A percentile compares a stretch with the other conserved stretches of the same genome.
Evolutionary conservation across 2,888 invertebrate genomes (phyloP).

Genomic region (Nymphalis c-album): DNA sequence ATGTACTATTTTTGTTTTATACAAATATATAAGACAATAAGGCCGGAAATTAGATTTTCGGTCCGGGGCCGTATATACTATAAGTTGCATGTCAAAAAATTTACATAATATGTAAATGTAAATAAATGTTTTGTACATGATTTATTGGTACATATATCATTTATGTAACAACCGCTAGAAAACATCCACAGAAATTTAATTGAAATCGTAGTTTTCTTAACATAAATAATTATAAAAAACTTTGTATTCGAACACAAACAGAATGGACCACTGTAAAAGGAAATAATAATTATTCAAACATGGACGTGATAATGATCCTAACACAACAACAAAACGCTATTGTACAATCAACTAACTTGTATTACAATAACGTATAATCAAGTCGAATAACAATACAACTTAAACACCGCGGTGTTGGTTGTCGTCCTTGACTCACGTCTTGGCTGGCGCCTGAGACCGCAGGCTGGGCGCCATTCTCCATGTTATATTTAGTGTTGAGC

Average conservation of each 20-base stretch:
- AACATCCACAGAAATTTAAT: too few species aligned
- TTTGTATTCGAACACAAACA: not conserved
- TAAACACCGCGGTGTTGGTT: constrained; percentile 38
- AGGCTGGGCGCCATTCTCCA: constrained; percentile 39
- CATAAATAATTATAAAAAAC: not conserved
- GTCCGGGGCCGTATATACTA: too few species aligned
- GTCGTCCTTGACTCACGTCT: constrained; percentile 62
- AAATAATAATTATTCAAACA: constrained; percentile 20
- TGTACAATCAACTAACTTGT: constrained; percentile 29
- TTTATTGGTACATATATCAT: too few species aligned
- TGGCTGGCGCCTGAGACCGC: constrained; percentile 55
- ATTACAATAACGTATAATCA: constrained; percentile 34
- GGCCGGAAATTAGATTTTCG: too few species aligned
- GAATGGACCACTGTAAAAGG: constrained; percentile 7
- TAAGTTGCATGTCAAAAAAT: not conserved
- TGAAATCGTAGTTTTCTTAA: not conserved
- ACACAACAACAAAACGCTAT: constrained; percentile 27
- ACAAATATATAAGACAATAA: not conserved
- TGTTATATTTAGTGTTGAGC: constrained; percentile 53
- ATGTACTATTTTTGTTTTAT: not conserved
- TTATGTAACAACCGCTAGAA: too few species aligned
- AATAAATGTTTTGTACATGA: too few species aligned
- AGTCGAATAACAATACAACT: constrained; percentile 31
- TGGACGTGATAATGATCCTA: constrained; percentile 32
- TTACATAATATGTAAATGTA: not conserved